Evolutionary conservation across 2,888 invertebrate genomes (phyloP).

Genomic region (Napeogenes inachia): DNA sequence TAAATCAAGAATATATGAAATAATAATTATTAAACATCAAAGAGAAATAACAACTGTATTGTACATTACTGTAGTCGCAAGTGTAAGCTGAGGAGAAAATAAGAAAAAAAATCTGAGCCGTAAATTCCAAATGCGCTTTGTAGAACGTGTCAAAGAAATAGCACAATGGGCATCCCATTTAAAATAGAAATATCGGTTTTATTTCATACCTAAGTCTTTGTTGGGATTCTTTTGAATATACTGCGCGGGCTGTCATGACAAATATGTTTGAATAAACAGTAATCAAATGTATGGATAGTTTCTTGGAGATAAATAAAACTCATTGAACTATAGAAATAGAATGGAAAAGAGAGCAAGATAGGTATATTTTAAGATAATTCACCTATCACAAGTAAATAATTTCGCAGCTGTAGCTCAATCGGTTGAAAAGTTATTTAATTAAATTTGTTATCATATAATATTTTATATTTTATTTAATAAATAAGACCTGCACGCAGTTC

Average conservation of each 20-base stretch:
- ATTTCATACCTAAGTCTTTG: conserved; percentile 12
- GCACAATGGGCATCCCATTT: conserved; percentile 24
- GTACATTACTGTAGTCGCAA: not conserved
- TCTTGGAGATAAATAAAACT: not conserved
- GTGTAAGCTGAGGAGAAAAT: not conserved
- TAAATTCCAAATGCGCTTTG: conserved; percentile 24
- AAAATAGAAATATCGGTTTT: conserved; percentile 21
- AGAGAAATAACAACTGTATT: too few species aligned
- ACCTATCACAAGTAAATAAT: too few species aligned
- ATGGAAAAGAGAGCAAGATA: too few species aligned
- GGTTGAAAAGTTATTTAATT: too few species aligned
- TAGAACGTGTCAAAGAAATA: conserved; percentile 27
- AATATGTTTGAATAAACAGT: conserved; percentile 6
- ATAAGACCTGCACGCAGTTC: too few species aligned
- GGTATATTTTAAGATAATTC: too few species aligned
- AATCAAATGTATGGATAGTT: conserved; percentile 3
- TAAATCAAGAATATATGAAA: too few species aligned
- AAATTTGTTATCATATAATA: too few species aligned
- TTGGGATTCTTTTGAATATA: not conserved
- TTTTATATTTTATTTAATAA: too few species aligned
- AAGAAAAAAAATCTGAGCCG: conserved; percentile 14
- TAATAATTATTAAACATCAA: too few species aligned
- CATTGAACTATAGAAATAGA: not conserved
- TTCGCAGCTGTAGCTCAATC: too few species aligned
- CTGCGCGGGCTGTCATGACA: conserved; percentile 1